These are phyloP conservation scores for Synanthedon myopaeformis DNA, from an alignment of 2,888 invertebrate genomes.

Conservation along the genomic window DNA sequence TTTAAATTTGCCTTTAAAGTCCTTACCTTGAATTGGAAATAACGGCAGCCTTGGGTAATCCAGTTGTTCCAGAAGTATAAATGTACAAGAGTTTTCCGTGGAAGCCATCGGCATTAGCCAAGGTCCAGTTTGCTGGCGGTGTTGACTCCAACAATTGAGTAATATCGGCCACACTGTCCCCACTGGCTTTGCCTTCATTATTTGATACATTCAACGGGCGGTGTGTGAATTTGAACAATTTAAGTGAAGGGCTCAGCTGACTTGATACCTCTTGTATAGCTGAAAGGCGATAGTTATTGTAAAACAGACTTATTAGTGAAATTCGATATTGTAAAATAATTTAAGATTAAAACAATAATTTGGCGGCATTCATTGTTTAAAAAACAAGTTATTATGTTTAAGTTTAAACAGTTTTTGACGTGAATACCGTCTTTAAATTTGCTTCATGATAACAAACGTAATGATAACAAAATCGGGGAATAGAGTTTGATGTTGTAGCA, in stretches of 20 bases:
- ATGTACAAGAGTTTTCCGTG: slow-evolving; percentile 91
- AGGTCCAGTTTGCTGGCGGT: slow-evolving; percentile 64
- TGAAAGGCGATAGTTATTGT: slow-evolving; percentile 34
- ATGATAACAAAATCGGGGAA: too few relatives aligned
- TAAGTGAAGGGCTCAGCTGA: slow-evolving; percentile 74
- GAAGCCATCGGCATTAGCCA: slow-evolving; percentile 74
- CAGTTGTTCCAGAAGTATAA: slow-evolving; percentile 99
- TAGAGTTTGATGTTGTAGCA: too few relatives aligned
- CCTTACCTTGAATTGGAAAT: slow-evolving; percentile 90
- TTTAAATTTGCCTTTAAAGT: not conserved
- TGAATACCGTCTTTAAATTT: too few relatives aligned
- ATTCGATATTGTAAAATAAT: too few relatives aligned
- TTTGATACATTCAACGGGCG: slow-evolving; percentile 30
- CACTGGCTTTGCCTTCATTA: slow-evolving; percentile 20
- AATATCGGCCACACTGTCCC: slow-evolving; percentile 68
- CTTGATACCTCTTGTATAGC: slow-evolving; percentile 78
- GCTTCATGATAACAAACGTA: too few relatives aligned
- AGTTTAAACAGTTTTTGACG: too few relatives aligned
- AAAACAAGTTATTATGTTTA: too few relatives aligned
- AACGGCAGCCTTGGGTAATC: slow-evolving; percentile 96
- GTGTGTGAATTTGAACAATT: slow-evolving; percentile 73
- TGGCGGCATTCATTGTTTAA: too few relatives aligned
- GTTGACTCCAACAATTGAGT: slow-evolving; percentile 70
- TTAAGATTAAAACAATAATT: too few relatives aligned
- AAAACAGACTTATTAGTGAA: too few relatives aligned